phyloP scores from a whole-genome alignment of 2,888 invertebrate genomes.

The Tinea semifulvella region DNA sequence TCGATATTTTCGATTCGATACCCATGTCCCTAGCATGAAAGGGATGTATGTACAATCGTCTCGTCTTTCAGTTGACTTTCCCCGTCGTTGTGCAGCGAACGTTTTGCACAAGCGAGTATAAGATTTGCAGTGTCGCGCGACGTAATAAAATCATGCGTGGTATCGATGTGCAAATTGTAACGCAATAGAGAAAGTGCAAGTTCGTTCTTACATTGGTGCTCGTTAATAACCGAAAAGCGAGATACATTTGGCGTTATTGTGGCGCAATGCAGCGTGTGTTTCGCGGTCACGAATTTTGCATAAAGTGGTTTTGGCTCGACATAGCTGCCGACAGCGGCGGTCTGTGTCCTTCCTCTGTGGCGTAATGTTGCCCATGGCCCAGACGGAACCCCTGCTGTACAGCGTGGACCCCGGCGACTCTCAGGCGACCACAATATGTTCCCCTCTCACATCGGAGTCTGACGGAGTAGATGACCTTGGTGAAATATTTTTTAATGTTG shows the following conservation, averaged over 20 bases:
- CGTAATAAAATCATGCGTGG: slow-evolving; percentile 54
- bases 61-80: slow-evolving; percentile 68
- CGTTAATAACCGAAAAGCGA: slow-evolving; percentile 3
- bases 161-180: slow-evolving; percentile 25
- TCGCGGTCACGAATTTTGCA: slow-evolving; percentile 48
- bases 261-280: slow-evolving; percentile 66
- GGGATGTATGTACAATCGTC: slow-evolving; percentile 65
- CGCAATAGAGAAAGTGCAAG: slow-evolving; percentile 14
- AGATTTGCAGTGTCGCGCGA: slow-evolving; percentile 52
- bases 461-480: slow-evolving; percentile 53
- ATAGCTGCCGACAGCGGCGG: slow-evolving; percentile 36
- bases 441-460: slow-evolving; percentile 51
- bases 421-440: slow-evolving; percentile 53
- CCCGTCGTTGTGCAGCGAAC: slow-evolving; percentile 65
- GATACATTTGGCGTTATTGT: not conserved
- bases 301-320: slow-evolving; percentile 40
- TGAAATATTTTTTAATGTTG: slow-evolving; percentile 60
- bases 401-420: slow-evolving; percentile 44
- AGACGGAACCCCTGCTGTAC: slow-evolving; percentile 52
- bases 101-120: slow-evolving; percentile 60
- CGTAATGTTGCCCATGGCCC: slow-evolving; percentile 60
- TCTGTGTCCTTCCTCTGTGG: slow-evolving; percentile 28
- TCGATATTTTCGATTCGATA: no score
- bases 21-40: slow-evolving; percentile 59
- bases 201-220: slow-evolving; percentile 22